Base-by-base conservation (phyloP, 2,113 vertebrate genomes). In the Apistogramma diplotaenia region DNA sequence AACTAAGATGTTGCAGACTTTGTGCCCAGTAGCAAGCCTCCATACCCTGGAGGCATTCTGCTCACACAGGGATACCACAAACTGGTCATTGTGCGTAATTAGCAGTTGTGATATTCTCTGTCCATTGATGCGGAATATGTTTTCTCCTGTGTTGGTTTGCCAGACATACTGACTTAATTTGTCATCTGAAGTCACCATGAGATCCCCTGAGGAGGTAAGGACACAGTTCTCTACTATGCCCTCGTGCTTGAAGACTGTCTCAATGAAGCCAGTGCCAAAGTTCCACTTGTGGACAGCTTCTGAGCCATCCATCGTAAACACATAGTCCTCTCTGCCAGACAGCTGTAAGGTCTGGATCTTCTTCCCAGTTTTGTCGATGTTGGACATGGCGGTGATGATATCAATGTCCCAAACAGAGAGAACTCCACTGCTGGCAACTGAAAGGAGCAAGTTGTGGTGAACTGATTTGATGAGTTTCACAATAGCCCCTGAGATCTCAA, bases 321-420 rank as follows among this genome's bases (percentile, higher is more conserved):
- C 96, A 78, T 97, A 96, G 86, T 99, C 98, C 46, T 99, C 98
- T 92, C 97, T 94, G n/a, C 96, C 93, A 3, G 98, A 96, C 78
- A 99, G 92, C 89, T 97, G 94, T 86, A 99, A 88, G 33, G 92
- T 97, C 78, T 97, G 97, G 80, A 99, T 98, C 73, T 96, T 96
- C 89, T 98, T 99, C 75, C 98, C 98, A 35, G 98, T 99, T 95
- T 99, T 99, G 92, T 99, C 98, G 78, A 99, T 99, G 84, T 99
- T 99, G 72, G 98, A 99, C 97, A 99, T 99, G 43, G 98, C 98
- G 19, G 97, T 99, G 93, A 99, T 99, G 60, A 99, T 99, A 79
- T 99, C 98, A 87, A 99, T 97, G 89, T 99, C 98, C 98, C 98
- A 99, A 1, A 99, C 95, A 12, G 98, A 99, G 88, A 99, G 95